Percentiles rank a stretch among this genome's conserved stretches.
Conservation (phyloP, 2,113 vertebrate genomes). For the Dermatemys mawii region DNA sequence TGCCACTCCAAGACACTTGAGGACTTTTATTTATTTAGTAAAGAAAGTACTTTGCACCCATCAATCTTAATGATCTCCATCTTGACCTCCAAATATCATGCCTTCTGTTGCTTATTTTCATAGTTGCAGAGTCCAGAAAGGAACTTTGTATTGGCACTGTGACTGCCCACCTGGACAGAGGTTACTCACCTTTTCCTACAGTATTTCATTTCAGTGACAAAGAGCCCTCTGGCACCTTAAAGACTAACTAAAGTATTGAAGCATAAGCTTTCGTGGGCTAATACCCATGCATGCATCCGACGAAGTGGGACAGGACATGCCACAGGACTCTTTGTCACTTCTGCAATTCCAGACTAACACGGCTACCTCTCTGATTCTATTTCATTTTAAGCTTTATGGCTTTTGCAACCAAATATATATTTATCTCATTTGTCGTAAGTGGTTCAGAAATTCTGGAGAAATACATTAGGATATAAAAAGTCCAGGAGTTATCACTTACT, state of each 20-base stretch:
- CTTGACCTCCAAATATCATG: background rate
- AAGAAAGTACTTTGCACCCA: no score
- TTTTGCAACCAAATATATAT: background rate
- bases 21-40: no score
- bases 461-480: background rate
- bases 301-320: no score
- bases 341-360: no score
- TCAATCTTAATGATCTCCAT: background rate
- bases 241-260: no score
- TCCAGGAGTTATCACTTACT: conserved; percentile 78
- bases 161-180: background rate
- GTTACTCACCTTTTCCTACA: background rate
- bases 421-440: background rate
- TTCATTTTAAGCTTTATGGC: background rate
- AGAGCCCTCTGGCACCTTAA: no score
- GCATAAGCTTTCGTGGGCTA: no score
- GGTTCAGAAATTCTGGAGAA: background rate
- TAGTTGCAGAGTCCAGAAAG: background rate
- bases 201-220: background rate
- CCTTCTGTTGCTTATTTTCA: background rate
- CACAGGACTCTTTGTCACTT: no score
- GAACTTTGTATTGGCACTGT: background rate
- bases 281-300: no score
- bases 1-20: background rate
- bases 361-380: no score